A percentile compares a stretch with the other conserved stretches of the same genome.
Conservation (phyloP, 2,797 vertebrate species). For the Leptodactylus fallax region DNA sequence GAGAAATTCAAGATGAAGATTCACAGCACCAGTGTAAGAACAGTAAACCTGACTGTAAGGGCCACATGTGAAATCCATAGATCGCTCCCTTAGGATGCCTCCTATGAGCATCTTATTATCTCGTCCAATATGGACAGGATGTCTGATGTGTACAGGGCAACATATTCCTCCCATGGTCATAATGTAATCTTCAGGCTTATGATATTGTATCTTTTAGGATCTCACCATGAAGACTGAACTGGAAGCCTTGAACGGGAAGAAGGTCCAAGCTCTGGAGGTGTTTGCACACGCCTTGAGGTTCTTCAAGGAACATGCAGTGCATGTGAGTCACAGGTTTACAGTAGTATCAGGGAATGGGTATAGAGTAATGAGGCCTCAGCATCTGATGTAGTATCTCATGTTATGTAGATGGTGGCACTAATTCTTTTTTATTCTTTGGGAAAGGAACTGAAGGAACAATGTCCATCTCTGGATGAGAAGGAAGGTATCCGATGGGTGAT, state of each 20-base stretch:
- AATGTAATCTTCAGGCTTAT: neutral
- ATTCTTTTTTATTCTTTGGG: neutral
- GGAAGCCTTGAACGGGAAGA: slow-evolving; percentile 88
- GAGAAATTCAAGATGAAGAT: slow-evolving; percentile 99
- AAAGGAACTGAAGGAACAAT: slow-evolving; percentile 91
- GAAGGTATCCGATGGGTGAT: slow-evolving; percentile 91
- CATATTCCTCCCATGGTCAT: too few relatives aligned
- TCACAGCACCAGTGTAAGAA: slow-evolving; percentile 88
- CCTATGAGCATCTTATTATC: too few relatives aligned
- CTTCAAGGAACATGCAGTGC: slow-evolving; percentile 90
- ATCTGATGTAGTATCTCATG: too few relatives aligned
- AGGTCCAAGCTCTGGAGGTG: slow-evolving; percentile 87
- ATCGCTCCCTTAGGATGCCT: too few relatives aligned
- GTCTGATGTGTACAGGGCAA: neutral
- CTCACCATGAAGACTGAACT: slow-evolving; percentile 92
- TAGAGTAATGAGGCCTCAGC: neutral
- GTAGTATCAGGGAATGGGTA: neutral
- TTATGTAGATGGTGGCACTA: neutral
- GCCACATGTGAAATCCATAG: too few relatives aligned
- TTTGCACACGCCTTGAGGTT: slow-evolving; percentile 90
- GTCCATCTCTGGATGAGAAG: slow-evolving; percentile 77
- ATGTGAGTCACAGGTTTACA: slow-evolving; percentile 75
- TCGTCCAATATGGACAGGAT: neutral
- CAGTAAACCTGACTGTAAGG: too few relatives aligned
- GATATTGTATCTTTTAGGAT: slow-evolving; percentile 76